Evolutionary conservation across 2,888 invertebrate species (phyloP), one percentile per base, ranked within the genome.

Genomic region (Nineta flava): DNA sequence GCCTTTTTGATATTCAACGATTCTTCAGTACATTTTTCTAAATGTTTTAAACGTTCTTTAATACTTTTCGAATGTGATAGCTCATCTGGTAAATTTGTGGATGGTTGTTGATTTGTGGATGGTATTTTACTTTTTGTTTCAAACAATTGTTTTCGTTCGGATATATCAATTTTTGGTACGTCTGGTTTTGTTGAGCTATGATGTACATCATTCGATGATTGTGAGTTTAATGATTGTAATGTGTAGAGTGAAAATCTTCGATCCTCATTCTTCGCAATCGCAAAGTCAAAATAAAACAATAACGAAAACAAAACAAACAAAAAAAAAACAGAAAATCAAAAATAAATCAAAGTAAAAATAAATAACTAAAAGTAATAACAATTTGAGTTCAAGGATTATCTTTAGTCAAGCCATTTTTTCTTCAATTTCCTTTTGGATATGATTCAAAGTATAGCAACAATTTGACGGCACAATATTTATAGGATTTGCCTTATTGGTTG

Each of bases 71-170:
- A 72, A 56, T 77, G 77, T 19, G 71, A 68, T 54, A 82, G 76
- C 58, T 82, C 80, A 63, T 78, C 74, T 58, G 76, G 76, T 54
- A 75, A 67, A 60, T 74, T 70, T 55, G 67, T 73, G 47, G 62
- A 63, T 58, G 68, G 70, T 55, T 53, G 61, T 60, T 64, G 68
- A 57, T 63, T 64, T 40, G 64, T 62, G 48, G 66, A 64, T 52
- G 67, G 61, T 60, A 76, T 74, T 34, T 72, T 72, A 57, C 73
- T 75, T 57, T 79, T 80, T 57, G 77, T 76, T 65, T 90, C 88
- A 59, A 90, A 90, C 52, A 90, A 76, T 65, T 87, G 87, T 58
- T 87, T 79, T 57, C 87, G 73, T 67, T 87, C 87, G 51, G 79
- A 75, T 56, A 90, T 82, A 62, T 87, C 81, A 19, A 87, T 83